A percentile compares a stretch with the other conserved stretches of the same genome.
Evolutionary conservation across 2,797 vertebrate species (phyloP).

Genomic region (Acipenser transmontanus): DNA sequence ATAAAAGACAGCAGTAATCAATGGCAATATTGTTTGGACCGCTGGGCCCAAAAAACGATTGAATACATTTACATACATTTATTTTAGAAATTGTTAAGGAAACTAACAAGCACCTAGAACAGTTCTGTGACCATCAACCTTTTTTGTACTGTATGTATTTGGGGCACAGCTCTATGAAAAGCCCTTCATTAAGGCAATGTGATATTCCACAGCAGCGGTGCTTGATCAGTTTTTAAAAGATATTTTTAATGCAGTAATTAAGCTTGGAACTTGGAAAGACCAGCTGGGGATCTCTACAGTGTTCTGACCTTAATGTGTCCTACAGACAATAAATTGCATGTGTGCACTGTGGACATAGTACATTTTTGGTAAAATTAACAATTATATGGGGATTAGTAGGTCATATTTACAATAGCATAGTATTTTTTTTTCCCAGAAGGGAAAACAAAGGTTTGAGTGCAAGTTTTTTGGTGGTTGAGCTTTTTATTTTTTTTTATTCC

Average conservation of each 20-base stretch:
- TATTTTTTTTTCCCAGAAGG: slow-evolving; percentile 8
- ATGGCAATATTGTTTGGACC: too few species aligned
- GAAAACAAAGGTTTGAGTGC: slow-evolving; percentile 7
- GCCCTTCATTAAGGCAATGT: background rate
- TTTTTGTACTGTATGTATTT: too few species aligned
- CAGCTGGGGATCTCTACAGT: slow-evolving; percentile 1
- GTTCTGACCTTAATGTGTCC: slow-evolving; percentile 8
- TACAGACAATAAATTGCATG: slow-evolving; percentile 5
- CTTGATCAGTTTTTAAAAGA: background rate
- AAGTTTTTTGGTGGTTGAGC: background rate
- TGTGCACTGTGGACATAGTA: slow-evolving; percentile 5
- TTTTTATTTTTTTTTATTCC: slow-evolving; percentile 5
- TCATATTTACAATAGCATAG: slow-evolving; percentile 10
- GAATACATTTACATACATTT: too few species aligned
- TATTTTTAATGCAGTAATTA: slow-evolving; percentile 9
- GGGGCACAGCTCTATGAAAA: background rate
- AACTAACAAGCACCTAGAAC: too few species aligned
- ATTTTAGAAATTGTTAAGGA: too few species aligned
- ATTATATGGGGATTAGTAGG: slow-evolving; percentile 12
- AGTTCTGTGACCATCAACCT: too few species aligned
- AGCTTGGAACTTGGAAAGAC: background rate
- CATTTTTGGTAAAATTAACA: slow-evolving; percentile 15
- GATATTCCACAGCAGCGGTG: background rate
- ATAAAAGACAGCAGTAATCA: too few species aligned
- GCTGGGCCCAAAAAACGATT: too few species aligned